These are phyloP conservation scores for Cataglyphis rosenhaueri DNA, from an alignment of 2,888 invertebrate species.

Conservation along the genomic window DNA sequence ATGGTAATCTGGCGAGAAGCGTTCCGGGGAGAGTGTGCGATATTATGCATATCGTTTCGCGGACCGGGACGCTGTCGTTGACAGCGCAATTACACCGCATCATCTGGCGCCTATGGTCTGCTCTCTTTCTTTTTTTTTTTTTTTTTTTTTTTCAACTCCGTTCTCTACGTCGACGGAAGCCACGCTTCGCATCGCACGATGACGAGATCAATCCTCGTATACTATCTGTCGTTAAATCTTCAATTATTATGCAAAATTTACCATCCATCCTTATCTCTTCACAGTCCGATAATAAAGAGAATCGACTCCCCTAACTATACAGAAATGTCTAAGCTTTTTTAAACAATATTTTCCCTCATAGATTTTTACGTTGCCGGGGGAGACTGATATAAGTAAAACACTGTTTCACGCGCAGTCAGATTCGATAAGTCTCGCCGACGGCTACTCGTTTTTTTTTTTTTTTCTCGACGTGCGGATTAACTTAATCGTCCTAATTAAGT, in stretches of 20 bases:
- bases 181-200: constrained; percentile 5
- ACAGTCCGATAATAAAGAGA: background rate
- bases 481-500: constrained; percentile 47
- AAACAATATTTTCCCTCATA: background rate
- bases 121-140: background rate
- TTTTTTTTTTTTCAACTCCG: background rate
- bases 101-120: constrained; percentile 75
- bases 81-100: constrained; percentile 83
- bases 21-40: constrained; percentile 59
- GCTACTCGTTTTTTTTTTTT: background rate
- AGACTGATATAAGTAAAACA: background rate
- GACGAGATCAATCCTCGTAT: constrained; percentile 19
- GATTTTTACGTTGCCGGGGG: background rate
- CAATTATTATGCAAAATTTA: constrained; percentile 11
- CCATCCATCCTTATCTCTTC: background rate
- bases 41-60: constrained; percentile 70
- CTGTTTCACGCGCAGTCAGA: background rate
- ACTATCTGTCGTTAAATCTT: background rate
- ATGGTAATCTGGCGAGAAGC: constrained; percentile 67
- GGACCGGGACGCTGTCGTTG: constrained; percentile 77
- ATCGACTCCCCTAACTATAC: background rate
- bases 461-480: constrained; percentile 1
- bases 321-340: background rate
- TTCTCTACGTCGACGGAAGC: constrained; percentile 23
- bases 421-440: constrained; percentile 23